Evolutionary conservation across 2,888 invertebrate genomes (phyloP).

Genomic region (Limulus polyphemus): DNA sequence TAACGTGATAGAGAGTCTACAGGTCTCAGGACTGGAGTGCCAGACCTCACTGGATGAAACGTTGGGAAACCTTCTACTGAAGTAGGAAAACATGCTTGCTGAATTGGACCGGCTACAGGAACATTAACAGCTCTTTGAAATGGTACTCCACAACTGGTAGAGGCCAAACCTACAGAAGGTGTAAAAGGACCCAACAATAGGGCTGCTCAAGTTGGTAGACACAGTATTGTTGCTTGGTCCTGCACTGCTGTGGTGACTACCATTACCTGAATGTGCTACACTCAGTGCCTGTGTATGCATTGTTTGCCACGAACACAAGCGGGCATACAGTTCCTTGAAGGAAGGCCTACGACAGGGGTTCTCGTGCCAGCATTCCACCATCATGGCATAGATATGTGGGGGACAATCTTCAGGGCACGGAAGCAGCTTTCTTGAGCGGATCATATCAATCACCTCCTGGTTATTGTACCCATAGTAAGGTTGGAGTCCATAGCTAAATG

Average conservation of each 20-base stretch:
- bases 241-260: conserved; percentile 1
- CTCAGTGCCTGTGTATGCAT: conserved; percentile 24
- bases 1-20: too few species aligned
- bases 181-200: too few species aligned
- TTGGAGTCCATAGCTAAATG: conserved; percentile 91
- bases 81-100: too few species aligned
- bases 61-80: too few species aligned
- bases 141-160: too few species aligned
- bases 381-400: conserved; percentile 76
- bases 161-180: too few species aligned
- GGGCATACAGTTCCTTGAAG: conserved; percentile 78
- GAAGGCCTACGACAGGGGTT: conserved; percentile 77
- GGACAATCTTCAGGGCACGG: conserved; percentile 89
- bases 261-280: conserved; percentile 4
- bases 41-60: too few species aligned
- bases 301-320: conserved; percentile 58
- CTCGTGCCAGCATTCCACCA: conserved; percentile 99
- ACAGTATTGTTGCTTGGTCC: background rate
- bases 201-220: too few species aligned
- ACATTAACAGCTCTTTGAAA: too few species aligned
- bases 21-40: too few species aligned
- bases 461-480: conserved; percentile 91
- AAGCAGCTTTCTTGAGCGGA: conserved; percentile 79
- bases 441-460: conserved; percentile 95
- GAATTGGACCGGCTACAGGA: too few species aligned